Base-by-base conservation (phyloP, 2,888 invertebrate species). In the Margaritifera margaritifera region DNA sequence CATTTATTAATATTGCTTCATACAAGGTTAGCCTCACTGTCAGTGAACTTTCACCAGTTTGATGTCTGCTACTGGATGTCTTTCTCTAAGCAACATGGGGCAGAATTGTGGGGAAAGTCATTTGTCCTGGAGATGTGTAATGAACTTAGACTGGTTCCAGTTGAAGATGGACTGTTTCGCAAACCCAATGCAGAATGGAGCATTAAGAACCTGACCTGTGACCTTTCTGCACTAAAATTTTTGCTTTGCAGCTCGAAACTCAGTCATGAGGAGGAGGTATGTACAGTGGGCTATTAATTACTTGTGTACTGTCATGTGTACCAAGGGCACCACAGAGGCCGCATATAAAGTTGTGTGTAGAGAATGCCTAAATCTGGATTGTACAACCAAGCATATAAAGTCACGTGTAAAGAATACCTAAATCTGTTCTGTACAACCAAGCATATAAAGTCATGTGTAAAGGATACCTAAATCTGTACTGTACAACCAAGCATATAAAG, bases 31-130 rank as follows among this genome's bases (percentile, higher is more conserved):
- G 93, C 98, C 52, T 93, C 96, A 87, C 91, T 98, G 6, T 94
- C 95, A 8, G 92, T 98, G 83, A 95, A 95, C 0, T 91, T 98
- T 65, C 97, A 98, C 85, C 94, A 95, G 80, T 92, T 92, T 81
- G 89, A 91, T 76, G 91, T 97, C 15, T 95, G 94, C 88, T 99
- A 99, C 91, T 99, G 98, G 99, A 97, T 98, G 93, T 98, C 98
- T 0, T 98, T 96, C 82, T 96, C 97, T 0, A 94, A 96, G 92
- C 97, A 97, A 87, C 93, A 96, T 73, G 98, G 98, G 6, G 80
- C 83, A 4, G 86, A 88, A 64, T 81, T 89, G 64, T 71, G 80
- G 22, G 85, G 88, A 6, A 86, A 84, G 25, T 77, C 83, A 11
- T 84, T 90, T 70, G 77, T 77, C 42, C 74, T 89, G 62, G 80